These are phyloP conservation scores for Ctenosaura bakeri DNA, from an alignment of 2,797 vertebrate species.

Conservation along the genomic window DNA sequence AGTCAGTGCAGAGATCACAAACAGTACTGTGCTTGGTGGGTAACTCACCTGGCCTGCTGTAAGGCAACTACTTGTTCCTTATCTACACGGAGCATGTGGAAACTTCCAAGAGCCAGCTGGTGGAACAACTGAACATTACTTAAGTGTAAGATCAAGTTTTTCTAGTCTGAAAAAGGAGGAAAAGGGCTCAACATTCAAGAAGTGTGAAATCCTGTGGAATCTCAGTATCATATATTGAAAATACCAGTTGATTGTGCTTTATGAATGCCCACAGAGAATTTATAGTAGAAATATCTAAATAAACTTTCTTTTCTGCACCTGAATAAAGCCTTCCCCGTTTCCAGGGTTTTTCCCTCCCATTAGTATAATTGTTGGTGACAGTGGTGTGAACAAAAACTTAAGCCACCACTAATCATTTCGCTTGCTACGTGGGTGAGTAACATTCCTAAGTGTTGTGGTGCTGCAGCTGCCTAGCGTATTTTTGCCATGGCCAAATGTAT, in stretches of 20 bases:
- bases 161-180: too few relatives aligned
- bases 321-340: not conserved
- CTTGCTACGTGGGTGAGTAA: not conserved
- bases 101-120: not conserved
- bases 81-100: not conserved
- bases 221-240: too few relatives aligned
- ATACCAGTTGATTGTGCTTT: not conserved
- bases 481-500: not conserved
- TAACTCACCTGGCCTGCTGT: not conserved
- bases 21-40: not conserved
- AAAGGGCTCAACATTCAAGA: not conserved
- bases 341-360: not conserved
- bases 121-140: too few relatives aligned
- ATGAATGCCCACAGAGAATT: not conserved
- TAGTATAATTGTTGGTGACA: not conserved
- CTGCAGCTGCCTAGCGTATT: not conserved
- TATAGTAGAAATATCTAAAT: not conserved
- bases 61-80: not conserved
- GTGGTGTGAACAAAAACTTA: not conserved
- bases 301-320: not conserved
- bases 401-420: not conserved
- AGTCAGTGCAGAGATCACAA: not conserved
- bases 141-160: too few relatives aligned
- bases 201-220: not conserved
- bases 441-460: not conserved